These are phyloP conservation scores for Ardeotis arabs DNA, from an alignment of 2,113 vertebrate genomes.

Conservation along the genomic window DNA sequence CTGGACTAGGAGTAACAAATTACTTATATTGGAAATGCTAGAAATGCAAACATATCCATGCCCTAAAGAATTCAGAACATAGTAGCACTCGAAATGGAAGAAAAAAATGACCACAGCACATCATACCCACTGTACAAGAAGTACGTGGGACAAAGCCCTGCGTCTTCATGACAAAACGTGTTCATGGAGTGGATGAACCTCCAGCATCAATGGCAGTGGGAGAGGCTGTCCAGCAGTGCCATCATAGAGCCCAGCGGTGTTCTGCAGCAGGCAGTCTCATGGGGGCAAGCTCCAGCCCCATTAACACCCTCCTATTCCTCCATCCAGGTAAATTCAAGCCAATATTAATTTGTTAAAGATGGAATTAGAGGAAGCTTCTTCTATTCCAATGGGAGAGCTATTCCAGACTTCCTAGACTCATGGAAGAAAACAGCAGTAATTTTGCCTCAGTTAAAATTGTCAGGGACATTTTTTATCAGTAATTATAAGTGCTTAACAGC, in stretches of 20 bases:
- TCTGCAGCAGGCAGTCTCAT: neutral
- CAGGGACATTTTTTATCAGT: neutral
- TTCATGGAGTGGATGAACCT: neutral
- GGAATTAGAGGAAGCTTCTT: neutral
- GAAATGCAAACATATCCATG: neutral
- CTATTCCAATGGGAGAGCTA: neutral
- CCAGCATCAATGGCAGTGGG: accelerated
- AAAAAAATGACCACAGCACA: neutral
- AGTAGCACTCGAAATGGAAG: neutral
- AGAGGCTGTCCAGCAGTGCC: neutral
- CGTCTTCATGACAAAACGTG: neutral
- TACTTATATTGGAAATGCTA: neutral
- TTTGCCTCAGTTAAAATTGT: neutral
- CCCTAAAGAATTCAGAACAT: neutral
- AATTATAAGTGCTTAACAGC: neutral
- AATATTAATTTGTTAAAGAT: neutral
- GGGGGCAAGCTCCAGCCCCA: neutral
- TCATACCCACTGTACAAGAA: neutral
- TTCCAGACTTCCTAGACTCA: neutral
- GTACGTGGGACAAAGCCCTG: neutral
- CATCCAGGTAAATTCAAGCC: neutral
- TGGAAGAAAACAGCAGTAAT: neutral
- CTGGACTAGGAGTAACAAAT: neutral
- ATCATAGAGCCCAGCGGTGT: neutral
- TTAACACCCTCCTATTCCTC: neutral